These are phyloP conservation scores for Rhadinocentrus ornatus DNA, from an alignment of 2,797 vertebrate species.

Conservation along the genomic window DNA sequence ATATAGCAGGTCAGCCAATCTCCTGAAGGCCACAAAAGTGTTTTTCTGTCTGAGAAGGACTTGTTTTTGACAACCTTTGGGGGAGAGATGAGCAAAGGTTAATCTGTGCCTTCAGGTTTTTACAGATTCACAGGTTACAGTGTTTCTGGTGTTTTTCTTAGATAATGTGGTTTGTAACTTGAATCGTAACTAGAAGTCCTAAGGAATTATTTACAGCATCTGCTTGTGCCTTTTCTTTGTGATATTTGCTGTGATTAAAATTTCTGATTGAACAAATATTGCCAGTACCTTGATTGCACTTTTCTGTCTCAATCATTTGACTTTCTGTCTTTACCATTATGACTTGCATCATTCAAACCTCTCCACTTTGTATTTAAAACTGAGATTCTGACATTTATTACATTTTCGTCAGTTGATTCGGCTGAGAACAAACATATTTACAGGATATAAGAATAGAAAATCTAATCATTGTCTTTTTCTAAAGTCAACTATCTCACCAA, in stretches of 20 bases:
- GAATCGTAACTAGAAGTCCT: neutral
- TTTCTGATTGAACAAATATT: neutral
- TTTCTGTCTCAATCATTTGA: neutral
- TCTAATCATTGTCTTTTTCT: neutral
- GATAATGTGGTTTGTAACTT: slow-evolving; percentile 12
- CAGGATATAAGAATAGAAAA: too few species aligned
- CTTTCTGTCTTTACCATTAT: neutral
- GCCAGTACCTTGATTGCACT: too few species aligned
- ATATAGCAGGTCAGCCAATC: slow-evolving; percentile 43
- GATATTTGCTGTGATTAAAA: neutral
- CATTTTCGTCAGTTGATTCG: too few species aligned
- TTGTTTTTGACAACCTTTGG: slow-evolving; percentile 53
- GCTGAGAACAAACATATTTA: too few species aligned
- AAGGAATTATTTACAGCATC: neutral
- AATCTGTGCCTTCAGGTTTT: slow-evolving; percentile 23
- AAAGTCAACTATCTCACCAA: neutral
- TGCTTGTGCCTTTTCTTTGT: neutral
- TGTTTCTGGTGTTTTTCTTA: slow-evolving; percentile 1
- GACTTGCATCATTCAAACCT: neutral
- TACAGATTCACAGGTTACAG: slow-evolving; percentile 35
- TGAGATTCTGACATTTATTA: too few species aligned
- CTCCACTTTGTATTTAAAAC: neutral
- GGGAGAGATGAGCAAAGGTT: slow-evolving; percentile 32
- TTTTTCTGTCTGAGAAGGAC: slow-evolving; percentile 38
- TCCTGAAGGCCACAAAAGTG: slow-evolving; percentile 43